Evolutionary conservation across 2,797 vertebrate genomes (phyloP), one percentile per base, ranked within the genome.

Genomic region (Mastacembelus armatus): DNA sequence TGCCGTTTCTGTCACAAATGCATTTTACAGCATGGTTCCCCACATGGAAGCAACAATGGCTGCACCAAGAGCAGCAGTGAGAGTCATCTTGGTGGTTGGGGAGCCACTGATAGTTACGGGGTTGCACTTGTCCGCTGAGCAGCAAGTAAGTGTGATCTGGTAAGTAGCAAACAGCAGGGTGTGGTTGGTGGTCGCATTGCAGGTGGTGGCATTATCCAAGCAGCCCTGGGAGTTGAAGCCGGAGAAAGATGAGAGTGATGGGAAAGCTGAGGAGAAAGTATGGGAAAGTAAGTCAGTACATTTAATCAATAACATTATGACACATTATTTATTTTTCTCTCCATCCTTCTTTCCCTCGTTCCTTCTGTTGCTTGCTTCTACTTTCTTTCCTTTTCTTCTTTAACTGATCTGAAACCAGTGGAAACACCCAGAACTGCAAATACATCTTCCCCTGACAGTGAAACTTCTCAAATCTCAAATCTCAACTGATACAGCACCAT

Each of bases 191-290:
- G 63, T 81, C 0, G 0, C 0, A 35, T 74, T 77, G 74, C 91
- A 93, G 6, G 0, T 0, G 0, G 0, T 0, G 0, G 4, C 0
- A 1, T 24, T 42, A 0, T 0, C 2, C 1, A 0, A 0, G 68
- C 92, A 93, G 7, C 90, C 90, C 55, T 77, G 87, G 0, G 0
- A 58, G 66, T 16, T 86, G 80, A 92, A 88, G 35, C 91, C 89
- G 0, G 0, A 0, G 5, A 66, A 54, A 61, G 0, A 0, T 0
- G 36, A 0, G 19, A 91, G 0, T 0, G 10, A 0, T 1, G 66
- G 0, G 66, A 92, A 90, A 1, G 0, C 91, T 91, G 75, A 2
- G 40, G 67, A 78, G 60, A 81, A 40, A 81, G 0, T n/a, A n/a
- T n/a, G n/a, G n/a, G n/a, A n/a, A n/a, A n/a, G n/a, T n/a, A n/a